Percentiles rank a stretch among this genome's conserved stretches.
phyloP scores from a whole-genome alignment of 2,888 invertebrate genomes.

The Eupithecia inturbata region DNA sequence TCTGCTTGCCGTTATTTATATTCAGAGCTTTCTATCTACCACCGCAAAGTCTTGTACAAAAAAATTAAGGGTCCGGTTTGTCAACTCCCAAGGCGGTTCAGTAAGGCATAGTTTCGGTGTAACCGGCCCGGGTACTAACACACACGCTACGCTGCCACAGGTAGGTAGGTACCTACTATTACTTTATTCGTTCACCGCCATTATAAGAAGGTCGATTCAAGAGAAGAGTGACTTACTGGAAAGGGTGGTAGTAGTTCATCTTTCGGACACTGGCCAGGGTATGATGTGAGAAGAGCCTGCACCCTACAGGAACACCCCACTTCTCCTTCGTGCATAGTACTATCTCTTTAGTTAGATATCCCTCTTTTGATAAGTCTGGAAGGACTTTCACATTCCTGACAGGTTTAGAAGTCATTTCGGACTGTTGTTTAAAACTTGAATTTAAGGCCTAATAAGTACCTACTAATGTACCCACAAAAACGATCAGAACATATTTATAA shows the following conservation, averaged over 20 bases:
- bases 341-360: constrained; percentile 69
- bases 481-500: neutral
- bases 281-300: constrained; percentile 85
- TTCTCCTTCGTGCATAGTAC: constrained; percentile 70
- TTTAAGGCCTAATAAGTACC: constrained; percentile 35
- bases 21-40: too few species aligned
- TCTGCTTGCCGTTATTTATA: too few species aligned
- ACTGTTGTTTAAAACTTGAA: constrained; percentile 13
- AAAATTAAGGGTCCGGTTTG: too few species aligned
- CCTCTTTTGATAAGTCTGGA: constrained; percentile 76
- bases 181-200: too few species aligned
- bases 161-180: too few species aligned
- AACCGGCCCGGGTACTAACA: too few species aligned
- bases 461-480: neutral
- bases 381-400: constrained; percentile 74
- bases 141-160: too few species aligned
- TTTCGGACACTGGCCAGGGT: constrained; percentile 84
- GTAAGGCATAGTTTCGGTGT: too few species aligned
- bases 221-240: constrained; percentile 63
- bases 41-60: too few species aligned
- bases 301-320: constrained; percentile 71
- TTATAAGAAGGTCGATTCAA: neutral
- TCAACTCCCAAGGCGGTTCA: too few species aligned
- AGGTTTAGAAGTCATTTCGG: constrained; percentile 66
- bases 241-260: constrained; percentile 74